Evolutionary conservation across 2,113 vertebrate genomes (phyloP).

Genomic region (Xenopus borealis): DNA sequence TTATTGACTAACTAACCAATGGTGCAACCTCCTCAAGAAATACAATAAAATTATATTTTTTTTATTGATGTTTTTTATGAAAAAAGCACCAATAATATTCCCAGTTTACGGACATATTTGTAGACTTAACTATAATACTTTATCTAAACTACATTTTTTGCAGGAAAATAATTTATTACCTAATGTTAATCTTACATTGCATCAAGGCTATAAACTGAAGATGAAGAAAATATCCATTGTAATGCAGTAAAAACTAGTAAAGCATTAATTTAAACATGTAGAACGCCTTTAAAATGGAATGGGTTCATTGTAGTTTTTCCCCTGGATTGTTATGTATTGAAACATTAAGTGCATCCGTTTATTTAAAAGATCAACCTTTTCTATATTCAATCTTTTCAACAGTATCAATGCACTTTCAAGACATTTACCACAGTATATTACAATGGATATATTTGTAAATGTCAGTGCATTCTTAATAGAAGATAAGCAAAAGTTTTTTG

Average conservation of each 20-base stretch:
- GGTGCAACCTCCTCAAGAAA: no score
- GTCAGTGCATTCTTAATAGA: conserved; percentile 2
- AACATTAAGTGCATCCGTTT: conserved; percentile 2
- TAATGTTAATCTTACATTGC: conserved; percentile 1
- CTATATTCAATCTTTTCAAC: not conserved
- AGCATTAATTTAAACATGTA: conserved; percentile 4
- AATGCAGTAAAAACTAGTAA: not conserved
- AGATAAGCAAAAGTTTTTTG: not conserved
- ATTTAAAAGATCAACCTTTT: conserved; percentile 11
- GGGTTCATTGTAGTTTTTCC: not conserved
- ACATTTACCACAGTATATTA: conserved; percentile 10
- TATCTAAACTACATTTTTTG: not conserved
- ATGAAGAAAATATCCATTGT: not conserved
- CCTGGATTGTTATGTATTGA: not conserved
- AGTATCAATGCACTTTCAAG: conserved; percentile 2
- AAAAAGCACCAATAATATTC: no score
- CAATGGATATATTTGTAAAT: conserved; percentile 25
- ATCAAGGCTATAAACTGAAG: conserved; percentile 1
- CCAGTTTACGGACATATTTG: no score
- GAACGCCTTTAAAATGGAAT: conserved; percentile 1
- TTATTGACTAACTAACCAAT: no score
- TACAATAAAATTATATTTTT: no score
- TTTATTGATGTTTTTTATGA: no score
- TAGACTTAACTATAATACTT: not conserved
- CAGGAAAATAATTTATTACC: not conserved